Base-by-base conservation (phyloP, 2,888 invertebrate species). In the Pecten maximus region DNA sequence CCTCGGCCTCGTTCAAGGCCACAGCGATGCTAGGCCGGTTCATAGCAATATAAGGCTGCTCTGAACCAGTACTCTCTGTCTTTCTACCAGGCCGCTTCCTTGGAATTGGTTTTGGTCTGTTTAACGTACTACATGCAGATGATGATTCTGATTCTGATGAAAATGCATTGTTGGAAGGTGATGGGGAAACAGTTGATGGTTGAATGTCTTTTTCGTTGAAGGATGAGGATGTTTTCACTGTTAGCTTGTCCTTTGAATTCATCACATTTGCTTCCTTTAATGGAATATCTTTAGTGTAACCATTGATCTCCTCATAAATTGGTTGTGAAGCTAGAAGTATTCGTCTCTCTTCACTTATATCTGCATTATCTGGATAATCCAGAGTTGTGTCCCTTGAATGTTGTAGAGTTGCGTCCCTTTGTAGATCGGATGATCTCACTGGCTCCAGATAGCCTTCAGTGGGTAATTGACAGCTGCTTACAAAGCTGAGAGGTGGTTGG, bases 221-320 rank as follows among this genome's bases (percentile, higher is more conserved):
- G 40, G 90, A 89, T 3, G 89, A 74, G 23, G 89, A 89, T 3
- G 15, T 60, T 40, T 90, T 86, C n/a, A 90, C 60, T 28, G 50
- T 50, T 16, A 50, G 28, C 6, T 48, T 48, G 16, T 16, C 28
- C 39, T 89, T 87, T 0, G 54, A 10, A 28, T 89, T 87, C 0
- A 10, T n/a, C 19, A 23, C n/a, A 10, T n/a, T 87, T 2, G 89
- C 40, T 39, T 60, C 88, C n/a, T 88, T n/a, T 40, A 60, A 39
- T 4, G 88, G 48, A 39, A n/a, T 35, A 6, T 91, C 89, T 90
- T 93, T 93, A 15, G 92, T 93, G 50, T 93, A 93, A 0, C 95
- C 94, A 89, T 95, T 95, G 10, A 96, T 96, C 90, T 96, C 96
- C 88, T 96, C 96, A 89, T 96, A 96, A 87, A 96, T 95, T 28